Percentiles rank a stretch among this genome's conserved stretches.
Evolutionary conservation across 2,888 invertebrate genomes (phyloP).

Genomic region (Dryadula phaetusa): DNA sequence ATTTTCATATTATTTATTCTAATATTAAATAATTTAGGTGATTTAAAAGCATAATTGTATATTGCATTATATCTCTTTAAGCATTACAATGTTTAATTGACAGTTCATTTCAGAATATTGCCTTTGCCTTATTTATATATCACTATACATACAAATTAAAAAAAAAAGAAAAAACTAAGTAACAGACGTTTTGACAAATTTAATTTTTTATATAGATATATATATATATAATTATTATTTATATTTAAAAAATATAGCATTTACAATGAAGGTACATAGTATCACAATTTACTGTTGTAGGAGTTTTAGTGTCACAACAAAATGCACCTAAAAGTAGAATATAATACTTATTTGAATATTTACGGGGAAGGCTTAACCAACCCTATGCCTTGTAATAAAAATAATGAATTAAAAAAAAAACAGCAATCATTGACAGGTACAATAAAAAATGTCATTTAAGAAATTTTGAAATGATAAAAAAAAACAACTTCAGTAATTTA

Average conservation of each 20-base stretch:
- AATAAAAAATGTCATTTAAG: not conserved
- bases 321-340: slow-evolving; percentile 14
- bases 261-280: slow-evolving; percentile 33
- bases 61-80: slow-evolving; percentile 30
- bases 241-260: slow-evolving; percentile 32
- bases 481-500: too few species aligned
- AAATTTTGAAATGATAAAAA: not conserved
- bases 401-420: not conserved
- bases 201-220: not conserved
- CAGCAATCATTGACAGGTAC: not conserved
- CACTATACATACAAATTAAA: slow-evolving; percentile 25
- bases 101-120: slow-evolving; percentile 31
- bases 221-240: slow-evolving; percentile 20
- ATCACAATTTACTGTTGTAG: slow-evolving; percentile 34
- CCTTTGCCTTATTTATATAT: slow-evolving; percentile 20
- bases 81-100: slow-evolving; percentile 35
- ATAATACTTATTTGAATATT: slow-evolving; percentile 2
- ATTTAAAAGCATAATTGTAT: slow-evolving; percentile 32
- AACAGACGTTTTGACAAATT: slow-evolving; percentile 12
- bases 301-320: slow-evolving; percentile 28
- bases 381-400: not conserved
- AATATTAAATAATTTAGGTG: slow-evolving; percentile 26
- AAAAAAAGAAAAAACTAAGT: slow-evolving; percentile 19
- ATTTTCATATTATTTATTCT: slow-evolving; percentile 27
- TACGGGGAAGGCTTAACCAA: not conserved